Conservation (phyloP, 2,113 vertebrate genomes). For the Dascyllus trimaculatus region DNA sequence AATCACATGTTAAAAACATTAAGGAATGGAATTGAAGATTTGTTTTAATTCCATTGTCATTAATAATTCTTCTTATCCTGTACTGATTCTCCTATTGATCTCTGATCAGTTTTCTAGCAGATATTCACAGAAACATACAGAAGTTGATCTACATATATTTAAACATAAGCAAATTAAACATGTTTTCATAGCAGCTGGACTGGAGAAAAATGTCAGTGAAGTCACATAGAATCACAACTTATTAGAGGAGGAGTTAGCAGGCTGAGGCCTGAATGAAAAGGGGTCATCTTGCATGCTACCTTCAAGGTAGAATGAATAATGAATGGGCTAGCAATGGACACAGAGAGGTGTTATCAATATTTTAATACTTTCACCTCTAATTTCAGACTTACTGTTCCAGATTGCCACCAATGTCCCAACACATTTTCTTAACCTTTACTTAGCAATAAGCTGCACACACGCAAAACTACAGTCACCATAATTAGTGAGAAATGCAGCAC, state of each 20-base stretch:
- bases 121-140: neutral
- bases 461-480: neutral
- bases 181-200: conserved; percentile 43
- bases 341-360: conserved; percentile 94
- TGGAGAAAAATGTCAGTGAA: conserved; percentile 69
- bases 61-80: too few species aligned
- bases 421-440: conserved; percentile 64
- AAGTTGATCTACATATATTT: neutral
- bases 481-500: conserved; percentile 3
- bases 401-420: conserved; percentile 66
- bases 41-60: too few species aligned
- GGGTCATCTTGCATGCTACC: conserved; percentile 87
- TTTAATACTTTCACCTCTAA: conserved; percentile 83
- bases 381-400: conserved; percentile 74
- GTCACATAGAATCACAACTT: conserved; percentile 53
- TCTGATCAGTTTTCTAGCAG: too few species aligned
- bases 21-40: too few species aligned
- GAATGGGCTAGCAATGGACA: conserved; percentile 89
- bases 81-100: too few species aligned
- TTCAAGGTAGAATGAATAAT: conserved; percentile 96
- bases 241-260: conserved; percentile 73
- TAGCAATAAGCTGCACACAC: conserved; percentile 24
- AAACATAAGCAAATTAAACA: conserved; percentile 20
- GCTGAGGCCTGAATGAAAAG: conserved; percentile 80
- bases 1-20: too few species aligned